These are phyloP conservation scores for Girardinus metallicus DNA, from an alignment of 2,797 vertebrate species.

Conservation along the genomic window DNA sequence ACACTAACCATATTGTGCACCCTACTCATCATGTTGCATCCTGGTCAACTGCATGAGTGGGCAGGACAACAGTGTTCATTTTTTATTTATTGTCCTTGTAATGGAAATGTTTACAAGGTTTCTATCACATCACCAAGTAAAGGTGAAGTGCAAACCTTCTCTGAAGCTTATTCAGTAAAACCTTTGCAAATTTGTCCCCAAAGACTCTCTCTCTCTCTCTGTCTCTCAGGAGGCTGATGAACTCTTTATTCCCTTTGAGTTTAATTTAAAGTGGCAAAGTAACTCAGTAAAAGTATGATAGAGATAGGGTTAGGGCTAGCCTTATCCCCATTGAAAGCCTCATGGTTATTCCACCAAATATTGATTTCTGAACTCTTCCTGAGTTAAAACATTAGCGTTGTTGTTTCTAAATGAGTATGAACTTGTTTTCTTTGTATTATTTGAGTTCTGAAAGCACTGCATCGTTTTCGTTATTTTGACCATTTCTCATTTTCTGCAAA, in stretches of 20 bases:
- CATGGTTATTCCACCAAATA: too few species aligned
- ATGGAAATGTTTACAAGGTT: constrained; percentile 11
- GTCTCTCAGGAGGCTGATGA: not conserved
- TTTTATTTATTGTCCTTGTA: constrained; percentile 2
- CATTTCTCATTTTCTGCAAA: too few species aligned
- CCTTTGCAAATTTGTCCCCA: constrained; percentile 16
- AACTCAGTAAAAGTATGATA: not conserved
- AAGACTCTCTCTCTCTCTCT: not conserved
- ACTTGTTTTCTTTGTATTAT: too few species aligned
- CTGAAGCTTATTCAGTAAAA: not conserved
- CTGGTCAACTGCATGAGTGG: constrained; percentile 22
- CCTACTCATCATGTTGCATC: constrained; percentile 24
- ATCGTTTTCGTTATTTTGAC: too few species aligned
- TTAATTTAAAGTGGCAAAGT: not conserved
- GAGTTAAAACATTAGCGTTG: too few species aligned
- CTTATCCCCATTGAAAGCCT: not conserved
- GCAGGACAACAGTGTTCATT: constrained; percentile 8
- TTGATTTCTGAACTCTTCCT: too few species aligned
- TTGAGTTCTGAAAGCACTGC: too few species aligned
- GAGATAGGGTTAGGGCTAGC: too few species aligned
- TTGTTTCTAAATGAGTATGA: too few species aligned
- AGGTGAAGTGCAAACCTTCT: constrained; percentile 5
- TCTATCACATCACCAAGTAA: constrained; percentile 3
- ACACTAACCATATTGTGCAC: constrained; percentile 61
- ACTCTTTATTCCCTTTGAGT: not conserved